Evolutionary conservation across 2,888 invertebrate species (phyloP).

Genomic region (Ichneumoninae sp.): DNA sequence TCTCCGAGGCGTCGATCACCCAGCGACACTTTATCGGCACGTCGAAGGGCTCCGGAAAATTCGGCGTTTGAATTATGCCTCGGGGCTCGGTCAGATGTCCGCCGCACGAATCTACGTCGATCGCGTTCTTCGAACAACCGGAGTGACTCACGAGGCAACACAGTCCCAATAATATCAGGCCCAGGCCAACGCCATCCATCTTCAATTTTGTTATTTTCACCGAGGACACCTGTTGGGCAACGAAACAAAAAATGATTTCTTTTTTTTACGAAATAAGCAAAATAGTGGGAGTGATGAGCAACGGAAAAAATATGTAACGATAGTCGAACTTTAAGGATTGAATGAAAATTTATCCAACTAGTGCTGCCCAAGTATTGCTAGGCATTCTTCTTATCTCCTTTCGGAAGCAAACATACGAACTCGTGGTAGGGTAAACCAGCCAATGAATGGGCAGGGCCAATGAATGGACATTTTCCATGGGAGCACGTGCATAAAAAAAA

Average conservation of each 20-base stretch:
- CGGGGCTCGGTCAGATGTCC: constrained; percentile 88
- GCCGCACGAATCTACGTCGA: constrained; percentile 85
- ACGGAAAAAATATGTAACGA: neutral
- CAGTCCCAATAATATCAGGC: constrained; percentile 43
- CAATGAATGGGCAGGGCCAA: no score
- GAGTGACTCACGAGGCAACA: constrained; percentile 50
- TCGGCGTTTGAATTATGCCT: constrained; percentile 92
- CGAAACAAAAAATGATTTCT: neutral
- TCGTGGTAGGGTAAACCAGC: neutral
- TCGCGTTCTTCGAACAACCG: constrained; percentile 34
- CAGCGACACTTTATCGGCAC: constrained; percentile 94
- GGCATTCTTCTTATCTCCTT: neutral
- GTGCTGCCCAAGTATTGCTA: neutral
- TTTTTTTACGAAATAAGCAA: no score
- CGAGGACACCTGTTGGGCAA: neutral
- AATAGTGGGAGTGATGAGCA: neutral
- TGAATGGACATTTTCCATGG: no score
- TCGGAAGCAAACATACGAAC: neutral
- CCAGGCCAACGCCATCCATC: constrained; percentile 25
- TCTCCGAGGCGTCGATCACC: constrained; percentile 92
- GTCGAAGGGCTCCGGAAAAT: constrained; percentile 92
- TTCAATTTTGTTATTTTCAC: neutral
- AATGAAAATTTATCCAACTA: neutral
- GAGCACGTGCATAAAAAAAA: no score
- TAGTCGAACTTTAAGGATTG: neutral